Base-by-base conservation (phyloP, 2,113 vertebrate genomes). In the Diadophis punctatus region DNA sequence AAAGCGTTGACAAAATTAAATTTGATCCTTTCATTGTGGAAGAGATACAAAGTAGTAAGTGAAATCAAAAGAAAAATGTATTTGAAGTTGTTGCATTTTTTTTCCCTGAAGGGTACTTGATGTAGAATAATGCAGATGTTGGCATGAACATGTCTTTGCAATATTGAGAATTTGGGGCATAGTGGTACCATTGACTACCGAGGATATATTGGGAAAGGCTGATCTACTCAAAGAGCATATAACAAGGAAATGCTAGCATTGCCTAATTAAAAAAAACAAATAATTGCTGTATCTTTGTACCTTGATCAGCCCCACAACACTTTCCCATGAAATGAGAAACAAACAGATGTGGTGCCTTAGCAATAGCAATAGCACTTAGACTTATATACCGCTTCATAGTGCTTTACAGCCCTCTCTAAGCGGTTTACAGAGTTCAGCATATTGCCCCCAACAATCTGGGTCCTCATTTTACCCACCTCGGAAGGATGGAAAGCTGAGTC, bases 1-100 rank as follows among this genome's bases (percentile, higher is more conserved):
- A 99, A 95, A 99, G 99, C 96, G 94, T 98, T 63, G 99, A 99
- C 96, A 99, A 99, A 97, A 99, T 99, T 95, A 97, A 98, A 97
- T 99, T 99, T 94, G 98, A 99, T 94, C 97, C 97, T 8, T 97
- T 98, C 94, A 98, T 99, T 91, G 98, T 99, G 95, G 98, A 99
- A 93, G 98, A 99, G 96, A 99, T 99, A 94, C 95, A 97, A 90
- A 98, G 94, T 96, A 98, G 99, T 99, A 96, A 98, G 98, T 98
- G 56, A 92, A 94, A 94, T 22, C 11, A 93, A 90, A 87, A 14
- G n/a, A 87, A 27, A 93, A 55, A 5, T 89, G 51, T 85, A 86
- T 58, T 58, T 80, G 90, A 0, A 90, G 56, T 92, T 93, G 3
- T 56, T 58, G 18, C n/a, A 53, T 53, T 23, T 34, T 22, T 22